These are phyloP conservation scores for Yasuhikotakia modesta DNA, from an alignment of 2,797 vertebrate species.

Conservation along the genomic window DNA sequence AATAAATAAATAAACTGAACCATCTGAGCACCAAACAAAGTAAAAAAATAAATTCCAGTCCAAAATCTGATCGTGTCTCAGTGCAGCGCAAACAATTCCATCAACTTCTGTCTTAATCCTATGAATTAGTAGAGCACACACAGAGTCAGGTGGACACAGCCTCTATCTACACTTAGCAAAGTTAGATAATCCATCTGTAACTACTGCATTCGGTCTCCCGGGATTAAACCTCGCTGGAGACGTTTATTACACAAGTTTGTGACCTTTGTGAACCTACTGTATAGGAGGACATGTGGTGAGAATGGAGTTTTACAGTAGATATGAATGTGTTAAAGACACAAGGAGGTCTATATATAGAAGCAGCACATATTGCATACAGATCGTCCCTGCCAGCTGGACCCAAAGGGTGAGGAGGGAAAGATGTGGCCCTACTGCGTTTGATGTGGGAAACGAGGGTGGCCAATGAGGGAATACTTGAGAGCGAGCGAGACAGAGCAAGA, in stretches of 20 bases:
- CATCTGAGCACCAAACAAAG: constrained; percentile 20
- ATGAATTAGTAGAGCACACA: neutral
- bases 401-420: constrained; percentile 39
- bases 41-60: constrained; percentile 7
- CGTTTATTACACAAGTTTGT: constrained; percentile 1
- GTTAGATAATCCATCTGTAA: neutral
- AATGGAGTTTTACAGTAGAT: constrained; percentile 7
- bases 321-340: neutral
- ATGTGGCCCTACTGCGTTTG: constrained; percentile 22
- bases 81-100: neutral
- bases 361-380: constrained; percentile 39
- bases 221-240: neutral
- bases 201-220: neutral
- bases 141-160: neutral
- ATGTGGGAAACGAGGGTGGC: constrained; percentile 42
- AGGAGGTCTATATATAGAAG: constrained; percentile 30
- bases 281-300: constrained; percentile 1
- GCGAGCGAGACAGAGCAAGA: neutral
- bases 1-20: constrained; percentile 59
- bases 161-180: neutral
- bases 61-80: constrained; percentile 33
- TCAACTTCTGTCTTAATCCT: neutral
- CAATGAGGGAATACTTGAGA: constrained; percentile 37
- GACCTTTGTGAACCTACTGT: constrained; percentile 27
- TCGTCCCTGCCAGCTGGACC: constrained; percentile 34